Percentiles rank a stretch among this genome's conserved stretches.
These are phyloP conservation scores for Acinonyx jubatus DNA, from an alignment of 2,113 vertebrate species.

Conservation along the genomic window DNA sequence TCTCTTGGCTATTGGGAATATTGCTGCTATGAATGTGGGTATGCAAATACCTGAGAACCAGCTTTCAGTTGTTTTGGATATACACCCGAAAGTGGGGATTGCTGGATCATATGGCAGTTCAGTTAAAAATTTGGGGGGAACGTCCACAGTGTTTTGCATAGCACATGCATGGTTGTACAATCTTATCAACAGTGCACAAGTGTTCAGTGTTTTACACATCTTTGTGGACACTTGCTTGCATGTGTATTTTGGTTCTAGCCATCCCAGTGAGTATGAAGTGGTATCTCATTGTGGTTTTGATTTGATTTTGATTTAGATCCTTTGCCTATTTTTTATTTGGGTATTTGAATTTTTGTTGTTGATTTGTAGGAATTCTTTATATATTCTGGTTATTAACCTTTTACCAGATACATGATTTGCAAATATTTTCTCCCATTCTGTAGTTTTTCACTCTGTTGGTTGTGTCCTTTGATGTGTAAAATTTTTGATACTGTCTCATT, in stretches of 20 bases:
- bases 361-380: conserved; percentile 13
- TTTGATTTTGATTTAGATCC: not conserved
- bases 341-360: not conserved
- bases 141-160: not conserved
- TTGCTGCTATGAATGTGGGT: not conserved
- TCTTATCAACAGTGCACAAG: not conserved
- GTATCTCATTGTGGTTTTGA: not conserved
- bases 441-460: not conserved
- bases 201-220: not conserved
- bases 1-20: conserved; percentile 1
- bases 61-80: not conserved
- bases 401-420: not conserved
- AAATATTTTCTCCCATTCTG: not conserved
- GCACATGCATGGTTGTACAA: not conserved
- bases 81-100: not conserved
- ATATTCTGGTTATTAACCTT: not conserved
- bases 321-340: not conserved
- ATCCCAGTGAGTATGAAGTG: not conserved
- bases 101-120: not conserved
- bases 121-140: not conserved
- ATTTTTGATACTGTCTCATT: not conserved
- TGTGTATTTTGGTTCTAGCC: not conserved
- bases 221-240: not conserved
- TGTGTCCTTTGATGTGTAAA: not conserved
- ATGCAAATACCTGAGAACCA: not conserved